These are phyloP conservation scores for Percina caprodes DNA, from an alignment of 2,113 vertebrate genomes.

Conservation along the genomic window DNA sequence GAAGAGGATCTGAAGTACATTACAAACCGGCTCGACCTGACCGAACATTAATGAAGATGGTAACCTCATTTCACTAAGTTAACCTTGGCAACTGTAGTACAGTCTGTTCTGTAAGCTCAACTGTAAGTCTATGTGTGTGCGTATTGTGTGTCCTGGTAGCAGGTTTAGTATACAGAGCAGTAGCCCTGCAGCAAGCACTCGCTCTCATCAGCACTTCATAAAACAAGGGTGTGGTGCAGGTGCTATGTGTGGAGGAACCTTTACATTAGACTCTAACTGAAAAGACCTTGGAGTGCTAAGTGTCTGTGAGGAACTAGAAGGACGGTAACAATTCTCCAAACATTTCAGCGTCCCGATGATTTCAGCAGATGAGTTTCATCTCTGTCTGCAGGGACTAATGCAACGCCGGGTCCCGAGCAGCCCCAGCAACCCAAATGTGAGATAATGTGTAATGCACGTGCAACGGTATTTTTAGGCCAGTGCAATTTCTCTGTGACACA, in stretches of 20 bases:
- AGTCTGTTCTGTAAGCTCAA: slow-evolving; percentile 50
- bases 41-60: slow-evolving; percentile 63
- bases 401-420: slow-evolving; percentile 3
- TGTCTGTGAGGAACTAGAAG: not conserved
- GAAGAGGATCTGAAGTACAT: slow-evolving; percentile 25
- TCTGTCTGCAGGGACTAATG: slow-evolving; percentile 25
- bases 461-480: slow-evolving; percentile 73
- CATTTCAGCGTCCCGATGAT: slow-evolving; percentile 7
- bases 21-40: slow-evolving; percentile 73
- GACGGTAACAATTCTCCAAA: not conserved
- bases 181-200: slow-evolving; percentile 6
- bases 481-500: slow-evolving; percentile 69
- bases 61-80: slow-evolving; percentile 65
- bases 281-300: not conserved
- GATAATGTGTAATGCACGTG: slow-evolving; percentile 46
- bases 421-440: slow-evolving; percentile 36
- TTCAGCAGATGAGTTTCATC: slow-evolving; percentile 32
- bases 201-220: slow-evolving; percentile 37
- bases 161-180: slow-evolving; percentile 20
- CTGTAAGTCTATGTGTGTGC: slow-evolving; percentile 15
- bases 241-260: slow-evolving; percentile 7
- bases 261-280: slow-evolving; percentile 2
- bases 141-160: slow-evolving; percentile 23
- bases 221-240: slow-evolving; percentile 53
- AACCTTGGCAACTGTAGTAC: slow-evolving; percentile 61